Evolutionary conservation across 2,888 invertebrate genomes (phyloP).

Genomic region (Anoplius nigerrimus): DNA sequence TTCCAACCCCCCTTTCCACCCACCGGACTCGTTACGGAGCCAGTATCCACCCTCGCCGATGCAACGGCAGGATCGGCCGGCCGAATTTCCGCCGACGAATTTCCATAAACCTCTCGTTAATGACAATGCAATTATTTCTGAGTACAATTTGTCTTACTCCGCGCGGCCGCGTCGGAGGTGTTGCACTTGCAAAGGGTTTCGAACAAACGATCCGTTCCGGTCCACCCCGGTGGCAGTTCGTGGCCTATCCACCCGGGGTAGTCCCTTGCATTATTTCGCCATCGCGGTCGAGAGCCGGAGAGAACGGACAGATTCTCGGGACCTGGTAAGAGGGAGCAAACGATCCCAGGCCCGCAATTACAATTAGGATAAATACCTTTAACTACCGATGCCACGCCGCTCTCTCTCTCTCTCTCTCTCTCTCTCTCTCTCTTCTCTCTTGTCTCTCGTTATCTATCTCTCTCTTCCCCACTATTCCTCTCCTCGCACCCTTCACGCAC

Average conservation of each 20-base stretch:
- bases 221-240: conserved; percentile 4
- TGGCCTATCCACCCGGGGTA: conserved; percentile 2
- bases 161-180: conserved; percentile 16
- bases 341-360: conserved; percentile 43
- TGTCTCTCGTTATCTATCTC: too few species aligned
- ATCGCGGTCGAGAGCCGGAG: conserved; percentile 7
- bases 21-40: too few species aligned
- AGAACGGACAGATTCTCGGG: not conserved
- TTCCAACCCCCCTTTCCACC: too few species aligned
- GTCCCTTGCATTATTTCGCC: conserved; percentile 35
- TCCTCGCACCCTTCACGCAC: too few species aligned
- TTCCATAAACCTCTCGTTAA: conserved; percentile 63
- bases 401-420: conserved; percentile 27
- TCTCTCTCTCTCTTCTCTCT: conserved; percentile 3
- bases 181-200: conserved; percentile 32
- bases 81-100: conserved; percentile 34
- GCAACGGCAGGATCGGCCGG: too few species aligned
- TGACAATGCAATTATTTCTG: conserved; percentile 63
- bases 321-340: conserved; percentile 12
- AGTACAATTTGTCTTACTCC: conserved; percentile 45
- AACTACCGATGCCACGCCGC: conserved; percentile 29
- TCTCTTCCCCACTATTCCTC: too few species aligned
- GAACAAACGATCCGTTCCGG: conserved; percentile 42
- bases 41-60: too few species aligned
- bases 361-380: conserved; percentile 52